These are phyloP conservation scores for Meiosimyza decipiens DNA, from an alignment of 2,888 invertebrate species.

Conservation along the genomic window DNA sequence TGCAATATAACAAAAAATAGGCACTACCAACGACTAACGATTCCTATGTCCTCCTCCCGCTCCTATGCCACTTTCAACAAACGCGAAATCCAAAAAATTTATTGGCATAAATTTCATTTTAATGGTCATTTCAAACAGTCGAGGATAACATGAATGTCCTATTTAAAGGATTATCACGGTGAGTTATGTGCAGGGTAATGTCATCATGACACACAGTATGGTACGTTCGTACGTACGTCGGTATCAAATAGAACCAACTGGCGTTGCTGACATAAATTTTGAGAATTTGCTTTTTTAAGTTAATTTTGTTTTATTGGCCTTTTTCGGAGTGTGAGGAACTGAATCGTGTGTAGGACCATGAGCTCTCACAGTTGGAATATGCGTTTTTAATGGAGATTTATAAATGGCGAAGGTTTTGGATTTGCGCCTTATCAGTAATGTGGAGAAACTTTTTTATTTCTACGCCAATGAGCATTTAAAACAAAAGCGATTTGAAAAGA, in stretches of 20 bases:
- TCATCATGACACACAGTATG: neutral
- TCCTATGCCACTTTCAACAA: no score
- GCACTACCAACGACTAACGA: no score
- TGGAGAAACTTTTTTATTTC: no score
- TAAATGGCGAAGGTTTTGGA: constrained; percentile 13
- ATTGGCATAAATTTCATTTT: constrained; percentile 61
- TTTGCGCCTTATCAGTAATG: no score
- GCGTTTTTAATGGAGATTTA: constrained; percentile 40
- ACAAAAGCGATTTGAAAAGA: no score
- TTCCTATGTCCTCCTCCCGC: no score
- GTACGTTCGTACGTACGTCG: neutral
- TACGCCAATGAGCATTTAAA: no score
- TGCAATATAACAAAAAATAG: no score
- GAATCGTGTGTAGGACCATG: neutral
- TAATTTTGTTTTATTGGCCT: constrained; percentile 66
- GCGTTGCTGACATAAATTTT: constrained; percentile 53
- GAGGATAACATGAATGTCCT: constrained; percentile 64
- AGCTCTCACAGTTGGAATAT: constrained; percentile 4
- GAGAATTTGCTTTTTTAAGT: constrained; percentile 64
- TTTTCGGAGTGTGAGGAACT: constrained; percentile 23
- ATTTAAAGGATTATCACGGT: constrained; percentile 66
- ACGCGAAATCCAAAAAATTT: constrained; percentile 45
- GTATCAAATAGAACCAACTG: neutral
- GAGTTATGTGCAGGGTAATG: constrained; percentile 54
- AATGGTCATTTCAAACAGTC: constrained; percentile 51